Evolutionary conservation across 2,888 invertebrate genomes (phyloP).

Genomic region (Limulus polyphemus): DNA sequence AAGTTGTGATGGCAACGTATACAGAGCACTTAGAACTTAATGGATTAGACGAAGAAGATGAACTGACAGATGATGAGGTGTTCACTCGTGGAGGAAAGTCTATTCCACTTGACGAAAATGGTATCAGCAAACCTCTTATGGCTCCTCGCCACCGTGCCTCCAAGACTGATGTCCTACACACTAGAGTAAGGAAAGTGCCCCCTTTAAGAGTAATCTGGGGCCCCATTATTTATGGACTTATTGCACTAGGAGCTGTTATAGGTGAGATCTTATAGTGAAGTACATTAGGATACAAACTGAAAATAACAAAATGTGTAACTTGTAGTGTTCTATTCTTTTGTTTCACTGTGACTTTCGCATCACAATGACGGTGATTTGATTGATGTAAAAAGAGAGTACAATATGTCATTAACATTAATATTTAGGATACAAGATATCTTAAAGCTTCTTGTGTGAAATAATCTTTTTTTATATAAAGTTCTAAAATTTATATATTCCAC

Average conservation of each 20-base stretch:
- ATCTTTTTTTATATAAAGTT: no score
- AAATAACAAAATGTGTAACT: not conserved
- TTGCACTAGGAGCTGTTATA: slow-evolving; percentile 47
- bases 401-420: no score
- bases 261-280: slow-evolving; percentile 35
- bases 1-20: slow-evolving; percentile 18
- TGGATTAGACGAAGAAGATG: slow-evolving; percentile 45
- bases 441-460: no score
- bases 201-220: slow-evolving; percentile 47
- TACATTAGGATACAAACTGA: not conserved
- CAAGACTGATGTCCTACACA: slow-evolving; percentile 35
- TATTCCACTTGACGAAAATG: slow-evolving; percentile 49
- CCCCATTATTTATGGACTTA: slow-evolving; percentile 52
- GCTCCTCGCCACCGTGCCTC: slow-evolving; percentile 44
- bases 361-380: slow-evolving; percentile 6
- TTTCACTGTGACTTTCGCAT: not conserved
- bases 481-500: no score
- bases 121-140: slow-evolving; percentile 58
- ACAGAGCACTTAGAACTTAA: slow-evolving; percentile 43
- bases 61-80: slow-evolving; percentile 60
- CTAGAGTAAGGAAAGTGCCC: slow-evolving; percentile 44
- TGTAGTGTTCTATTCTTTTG: not conserved
- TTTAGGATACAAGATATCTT: no score
- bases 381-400: no score
- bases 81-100: slow-evolving; percentile 58